phyloP scores from a whole-genome alignment of 2,797 vertebrate species.

The Parauchenoglanis ngamensis region DNA sequence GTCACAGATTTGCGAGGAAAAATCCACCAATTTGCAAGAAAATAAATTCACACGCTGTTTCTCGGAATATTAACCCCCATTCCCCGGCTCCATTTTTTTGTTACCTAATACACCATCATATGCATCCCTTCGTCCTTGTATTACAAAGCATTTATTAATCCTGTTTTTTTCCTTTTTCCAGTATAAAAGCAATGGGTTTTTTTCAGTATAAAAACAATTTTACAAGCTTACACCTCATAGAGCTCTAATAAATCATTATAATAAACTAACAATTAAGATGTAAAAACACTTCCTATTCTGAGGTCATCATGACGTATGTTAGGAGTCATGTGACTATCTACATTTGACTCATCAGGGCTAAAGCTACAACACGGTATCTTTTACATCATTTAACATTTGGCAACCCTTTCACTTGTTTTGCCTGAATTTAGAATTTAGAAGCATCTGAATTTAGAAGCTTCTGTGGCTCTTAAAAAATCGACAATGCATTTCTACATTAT shows the following conservation, averaged over 20 bases:
- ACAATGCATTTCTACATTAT: background rate
- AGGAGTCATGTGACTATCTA: background rate
- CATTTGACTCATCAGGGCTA: background rate
- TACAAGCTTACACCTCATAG: background rate
- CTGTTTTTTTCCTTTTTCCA: background rate
- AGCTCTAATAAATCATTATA: background rate
- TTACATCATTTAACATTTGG: background rate
- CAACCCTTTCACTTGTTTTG: background rate
- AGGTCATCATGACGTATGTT: background rate
- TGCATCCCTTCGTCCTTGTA: background rate
- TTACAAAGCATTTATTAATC: background rate
- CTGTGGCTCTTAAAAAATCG: conserved; percentile 2
- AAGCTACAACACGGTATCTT: background rate
- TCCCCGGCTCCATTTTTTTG: too few relatives aligned
- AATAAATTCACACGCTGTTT: too few relatives aligned
- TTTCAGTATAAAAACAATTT: background rate
- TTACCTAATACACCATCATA: too few relatives aligned
- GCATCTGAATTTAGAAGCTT: background rate
- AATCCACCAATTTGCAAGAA: too few relatives aligned
- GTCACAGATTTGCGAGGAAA: too few relatives aligned
- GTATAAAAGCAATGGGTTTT: background rate
- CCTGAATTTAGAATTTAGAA: background rate
- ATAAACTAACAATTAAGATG: background rate
- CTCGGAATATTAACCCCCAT: too few relatives aligned
- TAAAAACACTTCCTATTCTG: background rate